Percentiles rank a stretch among this genome's conserved stretches.
Evolutionary conservation across 2,797 vertebrate genomes (phyloP).

Genomic region (Gallirallus australis): DNA sequence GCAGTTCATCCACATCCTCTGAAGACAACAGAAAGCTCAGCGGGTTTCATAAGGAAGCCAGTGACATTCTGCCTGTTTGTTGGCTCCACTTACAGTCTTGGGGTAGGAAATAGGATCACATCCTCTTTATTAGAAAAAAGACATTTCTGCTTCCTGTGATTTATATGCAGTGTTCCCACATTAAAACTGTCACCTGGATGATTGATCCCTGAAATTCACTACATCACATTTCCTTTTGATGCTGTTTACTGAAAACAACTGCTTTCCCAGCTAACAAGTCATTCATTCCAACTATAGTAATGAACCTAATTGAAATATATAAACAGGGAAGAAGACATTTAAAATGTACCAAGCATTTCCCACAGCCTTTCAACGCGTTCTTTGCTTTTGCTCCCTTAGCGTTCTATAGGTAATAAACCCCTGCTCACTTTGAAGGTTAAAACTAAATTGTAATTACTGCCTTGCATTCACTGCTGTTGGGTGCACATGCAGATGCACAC

Average conservation of each 20-base stretch:
- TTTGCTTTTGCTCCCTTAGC: neutral
- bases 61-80: neutral
- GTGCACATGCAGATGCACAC: neutral
- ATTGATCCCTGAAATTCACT: neutral
- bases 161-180: neutral
- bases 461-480: neutral
- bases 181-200: conserved; percentile 35
- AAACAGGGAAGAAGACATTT: neutral
- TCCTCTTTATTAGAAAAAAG: conserved; percentile 21
- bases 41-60: neutral
- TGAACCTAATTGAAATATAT: neutral
- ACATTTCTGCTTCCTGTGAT: conserved; percentile 13
- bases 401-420: neutral
- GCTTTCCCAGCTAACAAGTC: neutral
- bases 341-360: neutral
- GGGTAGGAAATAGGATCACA: neutral
- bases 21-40: neutral
- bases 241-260: conserved; percentile 39
- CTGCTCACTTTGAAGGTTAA: neutral
- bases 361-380: neutral
- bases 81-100: neutral
- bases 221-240: conserved; percentile 31
- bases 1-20: neutral
- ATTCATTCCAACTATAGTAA: neutral
- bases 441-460: neutral